A percentile compares a stretch with the other conserved stretches of the same genome.
phyloP scores from a whole-genome alignment of 2,797 vertebrate species.

The Tangara arthus region DNA sequence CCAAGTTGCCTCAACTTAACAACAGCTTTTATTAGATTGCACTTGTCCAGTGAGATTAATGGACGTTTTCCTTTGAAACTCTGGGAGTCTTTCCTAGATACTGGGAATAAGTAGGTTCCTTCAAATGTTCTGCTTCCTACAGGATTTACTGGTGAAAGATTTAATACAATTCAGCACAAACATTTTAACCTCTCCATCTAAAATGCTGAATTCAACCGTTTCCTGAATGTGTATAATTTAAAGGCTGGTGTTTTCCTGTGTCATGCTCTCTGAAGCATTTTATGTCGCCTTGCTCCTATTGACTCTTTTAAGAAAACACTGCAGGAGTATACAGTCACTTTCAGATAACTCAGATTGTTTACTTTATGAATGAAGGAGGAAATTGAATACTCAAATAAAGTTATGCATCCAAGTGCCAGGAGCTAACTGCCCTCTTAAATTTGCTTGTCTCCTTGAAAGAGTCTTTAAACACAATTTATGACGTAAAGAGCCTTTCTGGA shows the following conservation, averaged over 20 bases:
- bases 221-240: slow-evolving; percentile 75
- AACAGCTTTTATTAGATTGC: slow-evolving; percentile 68
- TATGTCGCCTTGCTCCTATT: slow-evolving; percentile 33
- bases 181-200: slow-evolving; percentile 60
- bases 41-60: slow-evolving; percentile 69
- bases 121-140: slow-evolving; percentile 61
- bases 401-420: slow-evolving; percentile 33
- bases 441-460: slow-evolving; percentile 37
- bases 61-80: slow-evolving; percentile 62
- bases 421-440: slow-evolving; percentile 64
- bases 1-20: slow-evolving; percentile 47
- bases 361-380: slow-evolving; percentile 73
- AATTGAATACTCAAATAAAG: slow-evolving; percentile 70
- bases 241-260: slow-evolving; percentile 69
- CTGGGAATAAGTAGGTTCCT: slow-evolving; percentile 65
- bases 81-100: slow-evolving; percentile 74
- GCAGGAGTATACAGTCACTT: slow-evolving; percentile 30
- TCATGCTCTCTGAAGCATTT: slow-evolving; percentile 61
- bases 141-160: slow-evolving; percentile 69
- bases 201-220: slow-evolving; percentile 67
- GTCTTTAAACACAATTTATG: slow-evolving; percentile 47
- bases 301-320: slow-evolving; percentile 58
- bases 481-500: not conserved
- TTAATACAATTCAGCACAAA: slow-evolving; percentile 65
- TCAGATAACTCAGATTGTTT: slow-evolving; percentile 70